Percentiles rank a stretch among this genome's conserved stretches.
Conservation (phyloP, 2,797 vertebrate species). For the Lycodopsis pacificus region DNA sequence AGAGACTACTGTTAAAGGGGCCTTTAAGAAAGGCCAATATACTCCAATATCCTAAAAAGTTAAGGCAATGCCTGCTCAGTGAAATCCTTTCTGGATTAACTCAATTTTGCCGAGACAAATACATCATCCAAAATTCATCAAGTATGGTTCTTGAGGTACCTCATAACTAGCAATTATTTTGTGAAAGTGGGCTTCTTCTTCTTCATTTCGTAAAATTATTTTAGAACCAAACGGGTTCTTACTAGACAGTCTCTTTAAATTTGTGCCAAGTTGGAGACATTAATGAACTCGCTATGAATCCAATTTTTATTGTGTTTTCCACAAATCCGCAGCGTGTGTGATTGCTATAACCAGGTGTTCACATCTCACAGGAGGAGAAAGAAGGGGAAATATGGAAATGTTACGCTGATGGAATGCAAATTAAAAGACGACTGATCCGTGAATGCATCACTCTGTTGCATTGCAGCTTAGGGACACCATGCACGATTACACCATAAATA, state of each 20-base stretch:
- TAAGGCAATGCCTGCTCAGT: background rate
- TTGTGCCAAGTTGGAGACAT: background rate
- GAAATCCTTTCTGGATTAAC: conserved; percentile 3
- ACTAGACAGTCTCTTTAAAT: background rate
- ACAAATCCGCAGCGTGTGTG: conserved; percentile 27
- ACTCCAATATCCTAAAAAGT: background rate
- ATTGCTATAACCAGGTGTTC: conserved; percentile 28
- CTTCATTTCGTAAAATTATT: background rate
- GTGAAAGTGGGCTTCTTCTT: background rate
- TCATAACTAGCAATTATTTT: background rate
- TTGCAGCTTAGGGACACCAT: background rate
- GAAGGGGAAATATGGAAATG: conserved; percentile 17
- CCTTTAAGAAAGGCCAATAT: conserved; percentile 17
- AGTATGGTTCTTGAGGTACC: background rate
- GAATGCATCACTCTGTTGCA: background rate
- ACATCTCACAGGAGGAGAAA: conserved; percentile 20
- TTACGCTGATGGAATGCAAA: conserved; percentile 2
- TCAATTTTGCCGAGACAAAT: background rate
- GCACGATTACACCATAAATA: background rate
- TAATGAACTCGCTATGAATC: conserved; percentile 17
- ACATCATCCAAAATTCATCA: background rate
- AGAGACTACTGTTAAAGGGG: background rate
- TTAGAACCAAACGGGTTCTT: background rate
- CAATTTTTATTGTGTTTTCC: conserved; percentile 26
- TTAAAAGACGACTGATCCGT: background rate